Conservation (phyloP, 2,888 invertebrate genomes). For the Endotricha flammealis region DNA sequence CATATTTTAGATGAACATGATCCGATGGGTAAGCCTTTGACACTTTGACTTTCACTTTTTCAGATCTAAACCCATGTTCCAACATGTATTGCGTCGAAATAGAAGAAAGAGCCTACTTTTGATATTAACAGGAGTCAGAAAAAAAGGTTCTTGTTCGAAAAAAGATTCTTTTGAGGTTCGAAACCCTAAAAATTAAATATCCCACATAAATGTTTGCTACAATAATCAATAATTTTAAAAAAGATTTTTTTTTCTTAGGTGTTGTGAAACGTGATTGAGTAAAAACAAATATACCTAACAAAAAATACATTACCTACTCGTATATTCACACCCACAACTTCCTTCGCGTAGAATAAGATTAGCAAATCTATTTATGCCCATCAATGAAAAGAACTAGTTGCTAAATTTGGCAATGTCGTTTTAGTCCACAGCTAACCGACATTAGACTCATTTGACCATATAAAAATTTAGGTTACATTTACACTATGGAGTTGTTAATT, state of each 20-base stretch:
- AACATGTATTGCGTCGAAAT: no score
- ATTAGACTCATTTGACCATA: conserved; percentile 4
- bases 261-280: background rate
- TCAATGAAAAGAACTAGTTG: conserved; percentile 10
- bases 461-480: conserved; percentile 4
- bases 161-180: no score
- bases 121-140: no score
- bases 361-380: background rate
- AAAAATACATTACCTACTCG: background rate
- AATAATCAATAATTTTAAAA: background rate
- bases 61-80: no score
- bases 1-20: no score
- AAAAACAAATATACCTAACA: conserved; percentile 1
- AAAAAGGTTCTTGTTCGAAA: no score
- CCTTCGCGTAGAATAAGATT: conserved; percentile 6
- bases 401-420: conserved; percentile 4
- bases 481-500: conserved; percentile 2
- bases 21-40: no score
- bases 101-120: no score
- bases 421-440: background rate
- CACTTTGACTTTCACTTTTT: no score
- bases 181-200: no score
- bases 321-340: conserved; percentile 5
- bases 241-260: background rate
- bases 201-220: no score